Conservation (phyloP, 1,140 invertebrate species). For the Coboldia fuscipes region DNA sequence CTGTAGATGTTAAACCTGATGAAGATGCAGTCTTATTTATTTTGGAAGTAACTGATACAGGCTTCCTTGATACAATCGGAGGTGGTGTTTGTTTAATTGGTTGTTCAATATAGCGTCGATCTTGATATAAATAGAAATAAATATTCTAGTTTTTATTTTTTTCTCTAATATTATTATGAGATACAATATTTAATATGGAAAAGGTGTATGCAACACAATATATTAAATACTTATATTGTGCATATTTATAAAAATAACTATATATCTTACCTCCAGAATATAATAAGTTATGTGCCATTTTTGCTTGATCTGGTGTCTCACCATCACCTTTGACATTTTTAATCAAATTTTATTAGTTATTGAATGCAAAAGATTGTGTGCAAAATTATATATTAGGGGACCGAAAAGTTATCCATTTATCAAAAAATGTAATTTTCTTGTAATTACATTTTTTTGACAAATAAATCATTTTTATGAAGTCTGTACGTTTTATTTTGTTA, state of each 20-base stretch:
- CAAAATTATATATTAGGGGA: not conserved
- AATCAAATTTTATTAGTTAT: conserved; percentile 9
- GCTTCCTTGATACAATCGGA: conserved; percentile 39
- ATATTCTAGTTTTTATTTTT: not conserved
- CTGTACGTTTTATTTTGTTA: not conserved
- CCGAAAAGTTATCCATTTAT: not conserved
- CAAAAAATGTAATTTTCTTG: not conserved
- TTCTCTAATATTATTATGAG: not conserved
- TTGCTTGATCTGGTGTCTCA: conserved; percentile 53
- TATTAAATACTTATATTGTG: not conserved
- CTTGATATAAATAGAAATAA: conserved; percentile 17
- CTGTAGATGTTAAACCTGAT: not conserved
- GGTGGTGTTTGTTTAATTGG: conserved; percentile 53
- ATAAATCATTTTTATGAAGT: not conserved
- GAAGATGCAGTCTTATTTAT: conserved; percentile 8
- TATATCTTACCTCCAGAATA: conserved; percentile 48
- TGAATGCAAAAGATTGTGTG: conserved; percentile 7
- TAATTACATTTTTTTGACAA: not conserved
- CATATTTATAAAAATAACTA: not conserved
- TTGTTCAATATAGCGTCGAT: conserved; percentile 63
- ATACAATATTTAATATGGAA: not conserved
- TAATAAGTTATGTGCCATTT: conserved; percentile 64
- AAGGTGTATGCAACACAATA: not conserved
- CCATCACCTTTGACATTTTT: conserved; percentile 30
- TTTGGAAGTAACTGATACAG: conserved; percentile 8